Conservation (phyloP, 2,113 vertebrate species). For the Phylloscopus trochiloides region DNA sequence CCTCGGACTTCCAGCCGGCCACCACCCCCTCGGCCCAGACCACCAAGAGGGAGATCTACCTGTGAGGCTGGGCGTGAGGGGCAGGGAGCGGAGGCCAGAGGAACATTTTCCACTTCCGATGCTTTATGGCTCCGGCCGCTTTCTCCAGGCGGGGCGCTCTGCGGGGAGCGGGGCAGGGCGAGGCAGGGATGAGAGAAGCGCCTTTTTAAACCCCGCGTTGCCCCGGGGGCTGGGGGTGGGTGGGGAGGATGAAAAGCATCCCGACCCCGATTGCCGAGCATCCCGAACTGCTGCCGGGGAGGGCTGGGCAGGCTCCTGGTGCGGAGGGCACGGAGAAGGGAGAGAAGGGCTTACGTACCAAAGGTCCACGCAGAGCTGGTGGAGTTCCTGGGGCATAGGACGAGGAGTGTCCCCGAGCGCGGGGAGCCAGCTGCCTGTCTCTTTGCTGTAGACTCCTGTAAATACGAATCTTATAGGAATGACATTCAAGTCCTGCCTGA, state of each 20-base stretch:
- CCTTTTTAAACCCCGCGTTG: constrained; percentile 43
- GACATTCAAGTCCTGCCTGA: constrained; percentile 77
- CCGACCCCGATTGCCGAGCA: background rate
- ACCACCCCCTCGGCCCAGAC: constrained; percentile 89
- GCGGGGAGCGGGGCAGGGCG: constrained; percentile 52
- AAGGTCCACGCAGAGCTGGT: constrained; percentile 74
- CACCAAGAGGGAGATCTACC: constrained; percentile 98
- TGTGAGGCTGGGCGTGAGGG: constrained; percentile 81
- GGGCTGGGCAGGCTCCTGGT: constrained; percentile 55
- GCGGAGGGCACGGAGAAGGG: constrained; percentile 38
- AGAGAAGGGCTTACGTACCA: constrained; percentile 81
- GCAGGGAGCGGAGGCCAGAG: constrained; percentile 56
- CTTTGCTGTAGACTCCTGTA: constrained; percentile 77
- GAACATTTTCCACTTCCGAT: constrained; percentile 57
- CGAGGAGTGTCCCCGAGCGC: background rate
- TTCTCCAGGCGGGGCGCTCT: constrained; percentile 40
- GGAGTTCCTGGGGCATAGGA: constrained; percentile 65
- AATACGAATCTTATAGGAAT: constrained; percentile 77
- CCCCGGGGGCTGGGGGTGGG: background rate
- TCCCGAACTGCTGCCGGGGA: constrained; percentile 54
- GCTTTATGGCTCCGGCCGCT: constrained; percentile 34
- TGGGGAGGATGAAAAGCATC: constrained; percentile 18
- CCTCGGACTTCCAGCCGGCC: constrained; percentile 89
- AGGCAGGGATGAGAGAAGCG: constrained; percentile 49
- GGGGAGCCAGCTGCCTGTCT: constrained; percentile 62